Conservation (phyloP, 2,888 invertebrate genomes). For the Tromatobia lineatoria region DNA sequence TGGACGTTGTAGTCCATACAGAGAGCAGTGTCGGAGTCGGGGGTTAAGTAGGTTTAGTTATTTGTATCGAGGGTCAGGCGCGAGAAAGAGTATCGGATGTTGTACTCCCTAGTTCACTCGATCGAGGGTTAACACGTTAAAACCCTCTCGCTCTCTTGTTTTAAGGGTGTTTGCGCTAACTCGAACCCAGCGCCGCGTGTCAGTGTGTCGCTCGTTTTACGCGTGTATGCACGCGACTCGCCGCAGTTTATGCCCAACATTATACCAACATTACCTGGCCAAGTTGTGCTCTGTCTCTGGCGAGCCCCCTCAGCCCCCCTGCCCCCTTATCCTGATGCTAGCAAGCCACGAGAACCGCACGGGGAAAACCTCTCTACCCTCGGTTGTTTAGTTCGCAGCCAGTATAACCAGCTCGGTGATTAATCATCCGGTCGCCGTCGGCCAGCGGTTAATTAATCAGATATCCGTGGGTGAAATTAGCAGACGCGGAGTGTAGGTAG, state of each 20-base stretch:
- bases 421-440: constrained; percentile 75
- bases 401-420: constrained; percentile 74
- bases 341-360: constrained; percentile 64
- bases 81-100: constrained; percentile 64
- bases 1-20: constrained; percentile 33
- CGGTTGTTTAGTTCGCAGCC: constrained; percentile 43
- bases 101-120: constrained; percentile 39
- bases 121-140: constrained; percentile 61
- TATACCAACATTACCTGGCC: constrained; percentile 83
- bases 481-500: constrained; percentile 56
- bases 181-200: constrained; percentile 14
- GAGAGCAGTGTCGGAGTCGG: constrained; percentile 24
- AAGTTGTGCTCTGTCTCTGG: constrained; percentile 66
- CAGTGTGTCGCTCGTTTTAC: constrained; percentile 60
- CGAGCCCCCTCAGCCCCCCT: constrained; percentile 63
- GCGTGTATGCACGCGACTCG: constrained; percentile 73
- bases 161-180: constrained; percentile 18
- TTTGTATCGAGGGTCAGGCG: constrained; percentile 64
- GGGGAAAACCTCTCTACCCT: constrained; percentile 75
- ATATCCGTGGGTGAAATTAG: constrained; percentile 78
- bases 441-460: constrained; percentile 84
- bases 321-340: constrained; percentile 43
- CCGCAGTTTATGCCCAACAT: constrained; percentile 84
- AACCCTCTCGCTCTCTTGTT: constrained; percentile 46
- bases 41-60: constrained; percentile 68